Conservation (phyloP, 2,888 invertebrate genomes). For the Latrodectus elegans region DNA sequence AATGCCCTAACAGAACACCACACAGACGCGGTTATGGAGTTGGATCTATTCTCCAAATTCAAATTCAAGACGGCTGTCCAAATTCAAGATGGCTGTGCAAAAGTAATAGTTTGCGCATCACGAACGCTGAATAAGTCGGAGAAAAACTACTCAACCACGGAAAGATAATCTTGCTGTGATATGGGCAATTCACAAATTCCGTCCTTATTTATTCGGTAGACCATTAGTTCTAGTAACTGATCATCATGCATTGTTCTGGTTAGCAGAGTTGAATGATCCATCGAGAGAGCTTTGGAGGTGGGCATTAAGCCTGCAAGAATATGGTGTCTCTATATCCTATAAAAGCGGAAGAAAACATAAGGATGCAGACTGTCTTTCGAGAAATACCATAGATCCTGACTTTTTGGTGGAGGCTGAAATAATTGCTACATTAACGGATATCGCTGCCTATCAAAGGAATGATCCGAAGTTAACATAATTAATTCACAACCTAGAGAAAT, state of each 20-base stretch:
- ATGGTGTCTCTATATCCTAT: too few species aligned
- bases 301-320: slow-evolving; percentile 64
- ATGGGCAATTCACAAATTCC: slow-evolving; percentile 52
- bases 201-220: slow-evolving; percentile 70
- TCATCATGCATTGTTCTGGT: slow-evolving; percentile 70
- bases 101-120: not conserved
- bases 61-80: not conserved
- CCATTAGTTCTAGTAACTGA: slow-evolving; percentile 71
- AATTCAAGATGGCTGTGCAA: not conserved
- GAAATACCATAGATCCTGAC: slow-evolving; percentile 5
- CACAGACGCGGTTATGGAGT: not conserved
- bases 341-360: slow-evolving; percentile 2
- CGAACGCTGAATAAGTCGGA: not conserved
- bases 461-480: not conserved
- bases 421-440: not conserved
- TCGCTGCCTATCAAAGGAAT: not conserved
- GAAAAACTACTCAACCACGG: slow-evolving; percentile 75
- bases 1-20: slow-evolving; percentile 28
- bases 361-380: slow-evolving; percentile 28
- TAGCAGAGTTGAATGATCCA: slow-evolving; percentile 75
- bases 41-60: too few species aligned
- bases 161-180: slow-evolving; percentile 73
- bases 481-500: not conserved
- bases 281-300: slow-evolving; percentile 74
- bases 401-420: not conserved